Evolutionary conservation across 1,140 invertebrate species (phyloP).

Genomic region (Drusus annulatus): DNA sequence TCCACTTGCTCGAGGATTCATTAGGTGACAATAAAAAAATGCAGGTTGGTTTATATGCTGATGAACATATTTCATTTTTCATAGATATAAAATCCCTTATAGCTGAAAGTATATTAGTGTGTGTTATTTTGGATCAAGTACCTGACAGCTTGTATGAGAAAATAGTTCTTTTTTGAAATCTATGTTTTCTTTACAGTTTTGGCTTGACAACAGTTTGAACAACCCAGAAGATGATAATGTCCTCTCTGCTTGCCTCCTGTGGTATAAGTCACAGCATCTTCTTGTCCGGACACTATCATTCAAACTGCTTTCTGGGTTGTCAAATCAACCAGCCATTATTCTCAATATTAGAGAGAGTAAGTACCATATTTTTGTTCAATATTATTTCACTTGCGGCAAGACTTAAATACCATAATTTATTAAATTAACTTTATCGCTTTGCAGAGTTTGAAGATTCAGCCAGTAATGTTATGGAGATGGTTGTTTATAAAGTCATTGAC

Average conservation of each 20-base stretch:
- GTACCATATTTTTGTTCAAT: not conserved
- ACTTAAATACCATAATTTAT: not conserved
- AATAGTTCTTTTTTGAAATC: too few relatives aligned
- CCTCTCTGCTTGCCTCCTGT: conserved; percentile 45
- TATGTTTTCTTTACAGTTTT: conserved; percentile 36
- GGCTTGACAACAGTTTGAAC: conserved; percentile 32
- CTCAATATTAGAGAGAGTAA: conserved; percentile 46
- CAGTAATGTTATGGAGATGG: conserved; percentile 36
- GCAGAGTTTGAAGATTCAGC: conserved; percentile 41
- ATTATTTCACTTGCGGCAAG: not conserved
- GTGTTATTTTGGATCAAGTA: not conserved
- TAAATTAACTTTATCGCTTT: conserved; percentile 33
- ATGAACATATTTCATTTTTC: not conserved
- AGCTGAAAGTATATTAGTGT: not conserved
- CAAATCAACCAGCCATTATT: conserved; percentile 21
- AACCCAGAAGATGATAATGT: conserved; percentile 30
- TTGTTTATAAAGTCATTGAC: conserved; percentile 43
- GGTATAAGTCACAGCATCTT: conserved; percentile 44
- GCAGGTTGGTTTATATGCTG: conserved; percentile 9
- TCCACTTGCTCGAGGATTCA: conserved; percentile 43
- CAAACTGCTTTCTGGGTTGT: conserved; percentile 50
- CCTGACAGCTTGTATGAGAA: not conserved
- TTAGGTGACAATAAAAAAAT: conserved; percentile 28
- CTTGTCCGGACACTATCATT: conserved; percentile 44
- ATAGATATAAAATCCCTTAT: not conserved